Evolutionary conservation across 2,113 vertebrate species (phyloP).

Genomic region (Grammomys dolichurus): DNA sequence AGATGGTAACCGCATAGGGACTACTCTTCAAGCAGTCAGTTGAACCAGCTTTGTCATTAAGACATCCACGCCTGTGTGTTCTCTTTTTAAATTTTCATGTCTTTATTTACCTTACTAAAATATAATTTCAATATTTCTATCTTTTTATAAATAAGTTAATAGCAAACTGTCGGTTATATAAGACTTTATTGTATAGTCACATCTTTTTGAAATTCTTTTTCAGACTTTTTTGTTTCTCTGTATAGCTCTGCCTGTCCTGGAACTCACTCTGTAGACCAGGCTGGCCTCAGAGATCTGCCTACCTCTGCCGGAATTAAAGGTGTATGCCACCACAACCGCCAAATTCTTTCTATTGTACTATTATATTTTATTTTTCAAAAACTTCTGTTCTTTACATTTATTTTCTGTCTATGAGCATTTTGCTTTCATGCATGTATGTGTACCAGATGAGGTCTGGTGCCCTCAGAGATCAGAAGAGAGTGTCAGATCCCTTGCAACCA

Average conservation of each 20-base stretch:
- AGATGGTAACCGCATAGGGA: not conserved
- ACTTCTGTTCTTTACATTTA: not conserved
- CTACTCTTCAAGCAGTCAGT: not conserved
- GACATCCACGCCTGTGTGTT: not conserved
- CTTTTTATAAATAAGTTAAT: not conserved
- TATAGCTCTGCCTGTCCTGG: not conserved
- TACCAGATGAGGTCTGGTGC: not conserved
- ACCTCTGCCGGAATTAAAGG: not conserved
- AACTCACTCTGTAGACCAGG: not conserved
- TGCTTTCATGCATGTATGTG: not conserved
- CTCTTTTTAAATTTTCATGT: not conserved
- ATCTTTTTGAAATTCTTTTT: not conserved
- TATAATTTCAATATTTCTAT: not conserved
- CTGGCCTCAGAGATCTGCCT: not conserved
- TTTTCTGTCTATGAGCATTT: not conserved
- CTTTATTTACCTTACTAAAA: not conserved
- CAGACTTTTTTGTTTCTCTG: not conserved
- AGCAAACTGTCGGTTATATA: not conserved
- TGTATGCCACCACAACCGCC: fast-evolving
- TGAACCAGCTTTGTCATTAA: not conserved
- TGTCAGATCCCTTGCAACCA: not conserved
- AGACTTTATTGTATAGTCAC: no score
- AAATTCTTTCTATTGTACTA: not conserved
- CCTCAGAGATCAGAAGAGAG: not conserved
- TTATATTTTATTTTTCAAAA: not conserved